Base-by-base conservation (phyloP, 2,888 invertebrate species). In the Branchipolynoe longqiensis region DNA sequence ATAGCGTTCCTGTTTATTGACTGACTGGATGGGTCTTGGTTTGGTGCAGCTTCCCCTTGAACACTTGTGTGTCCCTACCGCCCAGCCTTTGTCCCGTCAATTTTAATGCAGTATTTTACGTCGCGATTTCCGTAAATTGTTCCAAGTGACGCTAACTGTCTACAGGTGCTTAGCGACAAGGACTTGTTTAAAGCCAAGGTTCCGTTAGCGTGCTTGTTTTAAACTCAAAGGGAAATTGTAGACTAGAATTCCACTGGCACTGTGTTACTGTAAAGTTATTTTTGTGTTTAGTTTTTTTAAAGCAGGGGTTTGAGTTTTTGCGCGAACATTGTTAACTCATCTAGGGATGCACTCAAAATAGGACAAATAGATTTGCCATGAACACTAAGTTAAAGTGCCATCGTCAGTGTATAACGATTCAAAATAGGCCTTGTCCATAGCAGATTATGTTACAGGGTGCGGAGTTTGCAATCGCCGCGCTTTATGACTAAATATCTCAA, bases 401-500 rank as follows among this genome's bases (percentile, higher is more conserved):
- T 38, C 38, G 69, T 38, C 69, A 69, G 4, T 62, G 4, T 31
- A 62, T 14, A 62, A 31, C 18, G 36, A 36, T 69, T 69, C n/a
- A n/a, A n/a, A 18, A 62, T 18, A 38, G 12, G 3, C 69, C 33
- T 69, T 69, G 36, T 33, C 69, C 69, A 69, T 36, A 69, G 38
- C 33, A 69, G 69, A 69, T 69, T 69, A 33, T 36, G 25, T n/a
- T n/a, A n/a, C n/a, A n/a, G n/a, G n/a, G n/a, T 18, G 38, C 25
- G 12, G 38, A 38, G 69, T 33, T 69, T 69, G 69, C 69, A 69
- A 36, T 69, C 38, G 69, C 38, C 36, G 22, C 33, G 69, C 69
- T 69, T 69, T 69, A 38, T 69, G n/a, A 36, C 69, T 69, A 3
- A 69, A 69, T 69, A 69, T 69, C 69, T 69, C 69, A 69, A 69